A percentile compares a stretch with the other conserved stretches of the same genome.
These are phyloP conservation scores for Rhynchotus rufescens DNA, from an alignment of 2,797 vertebrate species.

Conservation along the genomic window DNA sequence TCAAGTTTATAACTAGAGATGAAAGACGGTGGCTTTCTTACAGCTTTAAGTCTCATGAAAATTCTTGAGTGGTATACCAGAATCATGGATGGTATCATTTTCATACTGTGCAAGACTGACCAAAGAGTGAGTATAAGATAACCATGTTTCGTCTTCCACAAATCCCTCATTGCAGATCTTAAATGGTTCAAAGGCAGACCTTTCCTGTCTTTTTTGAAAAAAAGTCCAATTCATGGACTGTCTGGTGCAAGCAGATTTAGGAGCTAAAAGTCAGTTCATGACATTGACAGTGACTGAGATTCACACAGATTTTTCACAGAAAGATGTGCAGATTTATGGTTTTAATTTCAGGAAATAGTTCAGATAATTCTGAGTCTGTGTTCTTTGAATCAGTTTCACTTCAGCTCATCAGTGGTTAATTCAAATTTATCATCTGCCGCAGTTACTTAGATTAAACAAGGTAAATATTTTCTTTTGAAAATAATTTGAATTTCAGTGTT, in stretches of 20 bases:
- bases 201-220: background rate
- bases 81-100: background rate
- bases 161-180: background rate
- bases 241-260: background rate
- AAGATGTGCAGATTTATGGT: constrained; percentile 14
- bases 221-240: background rate
- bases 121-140: background rate
- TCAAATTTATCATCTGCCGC: background rate
- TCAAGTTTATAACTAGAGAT: background rate
- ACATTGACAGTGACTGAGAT: background rate
- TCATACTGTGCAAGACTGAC: background rate
- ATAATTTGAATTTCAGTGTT: background rate
- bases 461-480: background rate
- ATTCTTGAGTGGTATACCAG: background rate
- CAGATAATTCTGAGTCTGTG: background rate
- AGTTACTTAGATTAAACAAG: constrained; percentile 9
- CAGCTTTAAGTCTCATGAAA: background rate
- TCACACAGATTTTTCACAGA: background rate
- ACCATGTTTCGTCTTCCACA: background rate
- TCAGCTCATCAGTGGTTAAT: constrained; percentile 22
- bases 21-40: background rate
- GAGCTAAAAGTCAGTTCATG: background rate
- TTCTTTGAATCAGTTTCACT: constrained; percentile 44
- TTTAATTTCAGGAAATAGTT: constrained; percentile 47
- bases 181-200: background rate